Percentiles rank a stretch among this genome's conserved stretches.
phyloP scores from a whole-genome alignment of 2,113 vertebrate species.

The Okapia johnstoni region DNA sequence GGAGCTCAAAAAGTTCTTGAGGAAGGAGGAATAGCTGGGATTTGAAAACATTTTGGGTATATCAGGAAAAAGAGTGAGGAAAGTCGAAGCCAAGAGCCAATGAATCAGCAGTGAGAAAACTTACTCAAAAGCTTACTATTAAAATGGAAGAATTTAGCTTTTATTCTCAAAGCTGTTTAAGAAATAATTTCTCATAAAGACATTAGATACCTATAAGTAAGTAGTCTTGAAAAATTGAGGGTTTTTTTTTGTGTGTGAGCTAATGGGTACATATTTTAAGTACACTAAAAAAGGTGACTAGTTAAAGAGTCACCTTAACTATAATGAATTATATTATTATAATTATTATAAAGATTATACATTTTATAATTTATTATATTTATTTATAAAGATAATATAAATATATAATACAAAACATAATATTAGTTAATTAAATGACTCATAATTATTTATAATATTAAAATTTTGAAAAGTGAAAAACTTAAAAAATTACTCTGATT shows the following conservation, averaged over 20 bases:
- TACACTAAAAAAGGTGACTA: background rate
- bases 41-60: background rate
- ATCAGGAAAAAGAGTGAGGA: background rate
- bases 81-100: background rate
- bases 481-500: background rate
- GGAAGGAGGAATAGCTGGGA: background rate
- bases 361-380: background rate
- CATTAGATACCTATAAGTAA: background rate
- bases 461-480: background rate
- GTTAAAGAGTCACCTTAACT: background rate
- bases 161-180: background rate
- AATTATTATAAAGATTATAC: background rate
- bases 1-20: background rate
- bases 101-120: background rate
- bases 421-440: background rate
- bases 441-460: background rate
- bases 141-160: slow-evolving; percentile 1
- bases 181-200: background rate
- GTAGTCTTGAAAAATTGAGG: background rate
- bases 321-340: background rate
- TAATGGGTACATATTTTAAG: background rate
- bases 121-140: background rate
- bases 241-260: background rate
- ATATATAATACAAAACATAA: background rate
- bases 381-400: background rate